These are phyloP conservation scores for Drosophila kanapiae DNA, from an alignment of 1,140 invertebrate genomes.

Conservation along the genomic window DNA sequence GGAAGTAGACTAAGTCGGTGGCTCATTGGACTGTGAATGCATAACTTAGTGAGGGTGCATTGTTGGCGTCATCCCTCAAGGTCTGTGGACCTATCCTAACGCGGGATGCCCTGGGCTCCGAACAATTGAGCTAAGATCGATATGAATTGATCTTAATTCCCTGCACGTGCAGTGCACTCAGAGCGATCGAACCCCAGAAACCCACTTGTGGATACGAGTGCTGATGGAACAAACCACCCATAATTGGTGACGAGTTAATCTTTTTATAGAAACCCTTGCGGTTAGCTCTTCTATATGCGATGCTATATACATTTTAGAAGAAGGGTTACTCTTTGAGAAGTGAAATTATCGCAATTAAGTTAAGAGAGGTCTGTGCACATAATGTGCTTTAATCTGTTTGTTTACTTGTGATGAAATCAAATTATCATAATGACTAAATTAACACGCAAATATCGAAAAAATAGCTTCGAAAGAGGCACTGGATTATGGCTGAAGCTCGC, in stretches of 20 bases:
- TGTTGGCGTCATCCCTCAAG: background rate
- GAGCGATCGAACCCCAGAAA: constrained; percentile 15
- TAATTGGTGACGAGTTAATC: constrained; percentile 16
- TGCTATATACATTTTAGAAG: background rate
- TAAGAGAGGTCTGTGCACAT: background rate
- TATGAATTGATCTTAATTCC: constrained; percentile 69
- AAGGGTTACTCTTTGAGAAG: background rate
- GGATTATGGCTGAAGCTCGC: constrained; percentile 15
- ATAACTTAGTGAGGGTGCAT: constrained; percentile 13
- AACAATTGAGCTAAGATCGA: constrained; percentile 45
- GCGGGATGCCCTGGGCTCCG: background rate
- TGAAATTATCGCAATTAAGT: too few species aligned
- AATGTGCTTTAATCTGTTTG: background rate
- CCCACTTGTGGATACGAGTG: constrained; percentile 21
- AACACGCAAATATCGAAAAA: constrained; percentile 50
- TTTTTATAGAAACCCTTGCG: background rate
- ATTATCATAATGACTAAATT: constrained; percentile 61
- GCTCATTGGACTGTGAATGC: background rate
- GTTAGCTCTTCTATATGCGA: background rate
- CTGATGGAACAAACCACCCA: background rate
- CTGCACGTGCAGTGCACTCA: constrained; percentile 73
- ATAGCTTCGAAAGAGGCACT: constrained; percentile 10
- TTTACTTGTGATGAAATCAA: constrained; percentile 2
- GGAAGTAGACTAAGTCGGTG: constrained; percentile 20
- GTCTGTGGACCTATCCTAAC: constrained; percentile 16